Evolutionary conservation across 2,888 invertebrate genomes (phyloP).

Genomic region (Stenotaenia linearis): DNA sequence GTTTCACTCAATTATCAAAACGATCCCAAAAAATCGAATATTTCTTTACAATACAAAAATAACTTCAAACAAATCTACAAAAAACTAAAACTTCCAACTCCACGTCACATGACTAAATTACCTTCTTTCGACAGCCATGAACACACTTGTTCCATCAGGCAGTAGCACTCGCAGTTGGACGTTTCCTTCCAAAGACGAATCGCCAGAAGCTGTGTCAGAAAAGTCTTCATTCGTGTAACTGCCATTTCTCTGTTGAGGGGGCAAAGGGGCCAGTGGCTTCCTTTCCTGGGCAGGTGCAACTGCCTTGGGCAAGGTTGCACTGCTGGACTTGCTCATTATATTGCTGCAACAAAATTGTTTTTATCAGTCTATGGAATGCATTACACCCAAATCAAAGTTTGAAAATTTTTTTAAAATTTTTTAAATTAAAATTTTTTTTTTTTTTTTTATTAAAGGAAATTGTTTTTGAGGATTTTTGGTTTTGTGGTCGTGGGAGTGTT

Average conservation of each 20-base stretch:
- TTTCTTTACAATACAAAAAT: too few species aligned
- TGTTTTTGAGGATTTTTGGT: background rate
- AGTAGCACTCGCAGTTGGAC: slow-evolving; percentile 63
- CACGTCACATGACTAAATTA: too few species aligned
- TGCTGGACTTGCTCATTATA: background rate
- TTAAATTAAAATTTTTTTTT: background rate
- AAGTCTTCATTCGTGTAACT: slow-evolving; percentile 30
- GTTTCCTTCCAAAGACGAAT: slow-evolving; percentile 55
- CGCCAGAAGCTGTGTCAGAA: slow-evolving; percentile 36
- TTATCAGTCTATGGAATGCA: background rate
- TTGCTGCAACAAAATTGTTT: background rate
- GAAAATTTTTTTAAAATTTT: background rate
- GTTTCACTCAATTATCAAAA: too few species aligned
- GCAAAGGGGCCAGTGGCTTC: slow-evolving; percentile 27
- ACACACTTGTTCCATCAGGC: slow-evolving; percentile 53
- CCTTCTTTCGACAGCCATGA: slow-evolving; percentile 57
- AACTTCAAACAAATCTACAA: too few species aligned
- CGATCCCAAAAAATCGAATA: too few species aligned
- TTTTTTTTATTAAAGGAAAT: background rate
- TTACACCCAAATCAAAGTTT: background rate
- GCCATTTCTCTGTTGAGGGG: background rate
- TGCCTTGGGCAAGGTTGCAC: slow-evolving; percentile 14
- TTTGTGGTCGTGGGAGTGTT: background rate
- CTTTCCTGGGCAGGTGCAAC: slow-evolving; percentile 2
- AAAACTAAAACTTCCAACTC: too few species aligned